Percentiles rank a stretch among this genome's conserved stretches.
Evolutionary conservation across 2,113 vertebrate genomes (phyloP).

Genomic region (Pao palembangensis): DNA sequence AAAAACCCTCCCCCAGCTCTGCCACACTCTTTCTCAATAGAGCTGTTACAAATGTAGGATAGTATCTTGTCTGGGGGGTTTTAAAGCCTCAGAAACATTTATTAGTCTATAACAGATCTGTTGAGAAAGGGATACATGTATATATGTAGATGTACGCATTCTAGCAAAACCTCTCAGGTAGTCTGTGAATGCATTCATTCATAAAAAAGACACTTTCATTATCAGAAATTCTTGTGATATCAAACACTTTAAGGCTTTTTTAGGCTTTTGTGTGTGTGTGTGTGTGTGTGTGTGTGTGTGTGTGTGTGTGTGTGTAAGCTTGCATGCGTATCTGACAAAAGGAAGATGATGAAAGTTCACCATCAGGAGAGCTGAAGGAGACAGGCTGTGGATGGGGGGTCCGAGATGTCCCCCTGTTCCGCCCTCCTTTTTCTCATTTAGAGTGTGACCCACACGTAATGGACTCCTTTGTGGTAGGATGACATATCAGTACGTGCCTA

Average conservation of each 20-base stretch:
- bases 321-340: slow-evolving; percentile 24
- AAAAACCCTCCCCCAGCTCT: slow-evolving; percentile 10
- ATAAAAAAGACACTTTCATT: too few species aligned
- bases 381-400: slow-evolving; percentile 18
- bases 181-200: too few species aligned
- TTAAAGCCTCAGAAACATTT: slow-evolving; percentile 57
- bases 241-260: too few species aligned
- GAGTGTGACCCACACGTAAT: slow-evolving; percentile 60
- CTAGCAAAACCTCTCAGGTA: too few species aligned
- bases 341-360: slow-evolving; percentile 37
- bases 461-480: slow-evolving; percentile 60
- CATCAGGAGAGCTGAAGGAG: slow-evolving; percentile 30
- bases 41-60: slow-evolving; percentile 38
- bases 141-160: too few species aligned
- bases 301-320: slow-evolving; percentile 5
- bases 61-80: slow-evolving; percentile 31
- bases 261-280: slow-evolving; percentile 62
- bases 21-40: slow-evolving; percentile 17
- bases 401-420: slow-evolving; percentile 41
- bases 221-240: too few species aligned
- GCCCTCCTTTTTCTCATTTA: slow-evolving; percentile 52
- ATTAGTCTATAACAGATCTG: slow-evolving; percentile 48
- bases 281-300: slow-evolving; percentile 51
- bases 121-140: slow-evolving; percentile 21
- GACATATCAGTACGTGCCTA: slow-evolving; percentile 65